Conservation (phyloP, 2,888 invertebrate genomes). For the Platycheirus albimanus region DNA sequence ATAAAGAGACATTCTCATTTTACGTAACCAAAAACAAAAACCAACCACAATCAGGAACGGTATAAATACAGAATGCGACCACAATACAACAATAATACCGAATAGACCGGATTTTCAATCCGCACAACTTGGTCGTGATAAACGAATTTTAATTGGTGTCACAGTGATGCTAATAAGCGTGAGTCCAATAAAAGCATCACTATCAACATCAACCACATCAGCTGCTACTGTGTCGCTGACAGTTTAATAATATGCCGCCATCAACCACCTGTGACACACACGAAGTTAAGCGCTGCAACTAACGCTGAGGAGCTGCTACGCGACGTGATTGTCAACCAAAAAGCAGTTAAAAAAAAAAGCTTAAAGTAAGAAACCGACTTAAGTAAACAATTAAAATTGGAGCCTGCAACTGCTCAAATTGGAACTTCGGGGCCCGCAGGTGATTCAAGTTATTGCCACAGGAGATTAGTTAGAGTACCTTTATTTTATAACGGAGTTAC, state of each 20-base stretch:
- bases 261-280: slow-evolving; percentile 59
- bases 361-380: slow-evolving; percentile 31
- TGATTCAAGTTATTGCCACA: slow-evolving; percentile 31
- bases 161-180: slow-evolving; percentile 71
- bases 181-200: slow-evolving; percentile 70
- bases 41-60: not conserved
- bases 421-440: slow-evolving; percentile 34
- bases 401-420: slow-evolving; percentile 23
- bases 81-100: not conserved
- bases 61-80: slow-evolving; percentile 19
- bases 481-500: not conserved
- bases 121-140: slow-evolving; percentile 58
- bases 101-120: slow-evolving; percentile 43
- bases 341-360: not conserved
- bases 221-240: slow-evolving; percentile 57
- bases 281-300: slow-evolving; percentile 29
- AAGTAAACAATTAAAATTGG: slow-evolving; percentile 71
- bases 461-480: slow-evolving; percentile 35
- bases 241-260: slow-evolving; percentile 69
- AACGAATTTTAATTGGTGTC: slow-evolving; percentile 72
- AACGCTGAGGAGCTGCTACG: too few species aligned
- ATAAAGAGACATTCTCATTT: slow-evolving; percentile 44
- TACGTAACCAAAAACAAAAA: slow-evolving; percentile 15
- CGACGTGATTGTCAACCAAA: slow-evolving; percentile 31
- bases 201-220: slow-evolving; percentile 59